Evolutionary conservation across 2,113 vertebrate species (phyloP).

Genomic region (Prionailurus bengalensis): DNA sequence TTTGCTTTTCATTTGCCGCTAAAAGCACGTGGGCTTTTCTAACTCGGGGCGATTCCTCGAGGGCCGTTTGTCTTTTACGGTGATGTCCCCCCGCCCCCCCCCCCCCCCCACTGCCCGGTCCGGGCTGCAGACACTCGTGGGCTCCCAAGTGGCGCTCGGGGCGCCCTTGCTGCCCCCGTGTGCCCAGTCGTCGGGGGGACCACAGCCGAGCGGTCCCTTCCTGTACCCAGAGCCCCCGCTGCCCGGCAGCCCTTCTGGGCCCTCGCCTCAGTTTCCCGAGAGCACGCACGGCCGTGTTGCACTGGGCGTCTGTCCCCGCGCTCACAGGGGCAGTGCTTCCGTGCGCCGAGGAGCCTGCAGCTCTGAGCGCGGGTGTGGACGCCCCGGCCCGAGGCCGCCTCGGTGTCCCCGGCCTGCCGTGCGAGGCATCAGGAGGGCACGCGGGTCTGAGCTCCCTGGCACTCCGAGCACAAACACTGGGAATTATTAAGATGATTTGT

Average conservation of each 20-base stretch:
- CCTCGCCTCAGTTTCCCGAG: background rate
- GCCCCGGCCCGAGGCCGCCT: background rate
- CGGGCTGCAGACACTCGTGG: fast-evolving
- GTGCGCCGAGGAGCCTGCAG: background rate
- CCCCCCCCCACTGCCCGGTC: background rate
- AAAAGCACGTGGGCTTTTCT: background rate
- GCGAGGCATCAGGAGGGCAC: conserved; percentile 76
- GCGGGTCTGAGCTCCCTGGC: conserved; percentile 66
- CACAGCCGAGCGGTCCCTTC: fast-evolving
- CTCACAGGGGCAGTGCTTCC: too few species aligned
- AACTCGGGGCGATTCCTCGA: conserved; percentile 62
- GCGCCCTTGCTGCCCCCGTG: background rate
- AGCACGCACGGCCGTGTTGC: fast-evolving
- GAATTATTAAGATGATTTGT: conserved; percentile 88
- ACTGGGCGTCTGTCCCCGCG: conserved; percentile 29
- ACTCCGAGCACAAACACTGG: conserved; percentile 70
- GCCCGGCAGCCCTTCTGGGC: background rate
- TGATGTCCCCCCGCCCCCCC: background rate
- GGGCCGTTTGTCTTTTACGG: conserved; percentile 20
- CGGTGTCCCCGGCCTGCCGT: conserved; percentile 57
- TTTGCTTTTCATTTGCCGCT: conserved; percentile 58
- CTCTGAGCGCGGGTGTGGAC: background rate
- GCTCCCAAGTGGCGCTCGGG: fast-evolving
- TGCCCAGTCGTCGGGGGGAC: background rate
- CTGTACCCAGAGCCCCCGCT: background rate